Conservation (phyloP, 2,888 invertebrate species). For the Thelaira solivaga region DNA sequence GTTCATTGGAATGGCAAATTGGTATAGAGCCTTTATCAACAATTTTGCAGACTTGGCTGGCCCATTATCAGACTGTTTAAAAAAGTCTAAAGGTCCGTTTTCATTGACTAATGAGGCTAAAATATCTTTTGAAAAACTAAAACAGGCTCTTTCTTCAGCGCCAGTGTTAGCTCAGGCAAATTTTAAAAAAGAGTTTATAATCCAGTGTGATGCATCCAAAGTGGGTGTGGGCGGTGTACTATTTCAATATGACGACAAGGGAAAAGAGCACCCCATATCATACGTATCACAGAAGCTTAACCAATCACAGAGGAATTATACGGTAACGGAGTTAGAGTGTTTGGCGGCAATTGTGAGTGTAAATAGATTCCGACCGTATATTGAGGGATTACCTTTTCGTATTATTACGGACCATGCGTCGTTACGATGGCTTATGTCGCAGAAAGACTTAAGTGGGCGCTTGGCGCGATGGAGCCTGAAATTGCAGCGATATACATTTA, state of each 20-base stretch:
- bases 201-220: conserved; percentile 49
- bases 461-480: too few species aligned
- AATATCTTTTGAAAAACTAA: conserved; percentile 5
- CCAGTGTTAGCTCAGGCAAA: conserved; percentile 28
- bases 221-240: conserved; percentile 46
- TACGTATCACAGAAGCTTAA: conserved; percentile 49
- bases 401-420: too few species aligned
- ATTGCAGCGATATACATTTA: too few species aligned
- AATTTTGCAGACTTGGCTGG: conserved; percentile 31
- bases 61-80: conserved; percentile 7
- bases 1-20: conserved; percentile 38
- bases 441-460: too few species aligned
- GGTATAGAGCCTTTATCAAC: conserved; percentile 25
- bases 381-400: conserved; percentile 22
- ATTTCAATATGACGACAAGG: conserved; percentile 10
- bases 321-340: conserved; percentile 7
- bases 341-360: conserved; percentile 6
- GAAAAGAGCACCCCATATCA: conserved; percentile 26
- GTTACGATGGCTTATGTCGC: too few species aligned
- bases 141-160: conserved; percentile 5
- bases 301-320: conserved; percentile 37
- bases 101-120: background rate
- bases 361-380: conserved; percentile 15
- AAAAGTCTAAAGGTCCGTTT: background rate
- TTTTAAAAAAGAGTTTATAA: conserved; percentile 31